Evolutionary conservation across 2,888 invertebrate species (phyloP).

Genomic region (Ormia ochracea): DNA sequence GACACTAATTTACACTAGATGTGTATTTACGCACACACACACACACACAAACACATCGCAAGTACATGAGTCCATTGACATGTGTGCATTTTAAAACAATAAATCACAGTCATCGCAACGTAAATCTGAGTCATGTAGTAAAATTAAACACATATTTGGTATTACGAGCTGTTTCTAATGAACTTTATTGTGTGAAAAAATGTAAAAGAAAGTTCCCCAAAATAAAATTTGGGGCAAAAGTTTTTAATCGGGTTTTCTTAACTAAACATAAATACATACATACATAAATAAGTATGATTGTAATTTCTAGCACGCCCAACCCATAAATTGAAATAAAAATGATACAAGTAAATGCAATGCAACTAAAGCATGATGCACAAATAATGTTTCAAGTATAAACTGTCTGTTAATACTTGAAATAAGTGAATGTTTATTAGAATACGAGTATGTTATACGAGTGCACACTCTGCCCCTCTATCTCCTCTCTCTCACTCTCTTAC

Average conservation of each 20-base stretch:
- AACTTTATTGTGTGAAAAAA: constrained; percentile 27
- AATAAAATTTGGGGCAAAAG: constrained; percentile 2
- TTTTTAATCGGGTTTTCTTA: background rate
- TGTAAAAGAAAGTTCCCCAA: background rate
- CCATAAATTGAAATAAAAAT: background rate
- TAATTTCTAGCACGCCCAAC: background rate
- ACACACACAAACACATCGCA: too few species aligned
- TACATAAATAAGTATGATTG: background rate
- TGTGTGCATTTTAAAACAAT: background rate
- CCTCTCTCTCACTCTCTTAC: background rate
- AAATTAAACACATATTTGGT: background rate
- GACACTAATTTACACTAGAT: background rate
- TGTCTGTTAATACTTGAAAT: background rate
- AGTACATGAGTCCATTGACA: too few species aligned
- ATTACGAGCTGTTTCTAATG: constrained; percentile 42
- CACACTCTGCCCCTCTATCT: background rate
- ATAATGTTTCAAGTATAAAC: background rate
- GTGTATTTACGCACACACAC: too few species aligned
- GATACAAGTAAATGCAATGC: constrained; percentile 19
- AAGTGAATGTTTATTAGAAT: background rate
- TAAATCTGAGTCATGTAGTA: background rate
- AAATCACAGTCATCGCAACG: background rate
- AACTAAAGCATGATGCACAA: constrained; percentile 1
- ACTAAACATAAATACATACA: background rate
- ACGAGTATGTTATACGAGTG: background rate